phyloP scores from a whole-genome alignment of 2,888 invertebrate genomes.

The Gortyna flavago region DNA sequence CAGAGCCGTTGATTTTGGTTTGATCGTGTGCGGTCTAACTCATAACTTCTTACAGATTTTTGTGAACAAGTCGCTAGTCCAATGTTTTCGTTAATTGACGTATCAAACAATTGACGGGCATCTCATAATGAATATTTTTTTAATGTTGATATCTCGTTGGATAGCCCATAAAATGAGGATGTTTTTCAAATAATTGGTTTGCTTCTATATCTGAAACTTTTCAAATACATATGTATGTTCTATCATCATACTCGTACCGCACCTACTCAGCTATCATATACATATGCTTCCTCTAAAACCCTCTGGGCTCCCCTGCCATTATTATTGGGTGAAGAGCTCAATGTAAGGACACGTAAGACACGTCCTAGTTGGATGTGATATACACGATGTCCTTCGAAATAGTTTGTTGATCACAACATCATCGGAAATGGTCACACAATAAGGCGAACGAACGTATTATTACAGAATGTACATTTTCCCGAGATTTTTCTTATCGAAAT shows the following conservation, averaged over 20 bases:
- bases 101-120: no score
- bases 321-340: background rate
- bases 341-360: slow-evolving; percentile 8
- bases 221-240: no score
- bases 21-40: background rate
- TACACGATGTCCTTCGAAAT: background rate
- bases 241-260: no score
- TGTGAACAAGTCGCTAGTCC: no score
- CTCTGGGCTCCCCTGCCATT: background rate
- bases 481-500: slow-evolving; percentile 13
- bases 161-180: no score
- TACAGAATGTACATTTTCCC: background rate
- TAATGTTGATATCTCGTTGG: no score
- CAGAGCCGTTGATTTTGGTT: background rate
- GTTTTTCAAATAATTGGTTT: no score
- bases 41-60: no score
- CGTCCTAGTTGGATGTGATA: slow-evolving; percentile 21
- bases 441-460: slow-evolving; percentile 16
- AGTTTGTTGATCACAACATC: background rate
- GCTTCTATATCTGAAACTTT: no score
- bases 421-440: background rate
- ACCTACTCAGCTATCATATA: no score
- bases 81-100: no score
- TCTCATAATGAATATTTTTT: no score
- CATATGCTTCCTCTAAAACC: background rate